Base-by-base conservation (phyloP, 2,888 invertebrate species). In the Gymnosoma rotundatum region DNA sequence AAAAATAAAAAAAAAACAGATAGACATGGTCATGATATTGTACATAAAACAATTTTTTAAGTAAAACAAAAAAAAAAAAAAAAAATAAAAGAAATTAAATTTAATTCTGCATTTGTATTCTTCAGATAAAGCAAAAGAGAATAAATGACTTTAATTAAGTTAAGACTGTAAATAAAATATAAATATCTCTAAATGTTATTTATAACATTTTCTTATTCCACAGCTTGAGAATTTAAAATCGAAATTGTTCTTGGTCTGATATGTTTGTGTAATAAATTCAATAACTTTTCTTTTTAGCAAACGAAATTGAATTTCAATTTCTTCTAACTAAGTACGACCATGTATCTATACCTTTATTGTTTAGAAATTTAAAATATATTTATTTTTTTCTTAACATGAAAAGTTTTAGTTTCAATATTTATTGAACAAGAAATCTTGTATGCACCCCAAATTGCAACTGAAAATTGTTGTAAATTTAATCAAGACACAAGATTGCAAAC, bases 391-490 rank as follows among this genome's bases (percentile, higher is more conserved):
- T n/a, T n/a, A n/a, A n/a, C 25, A 25, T 25, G 4, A 4, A 25
- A 25, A 25, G 25, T 25, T 25, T 25, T 25, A 25, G 25, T 6
- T 50, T n/a, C 18, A 18, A n/a, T 0, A 9, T 18, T 50, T 50
- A 18, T 45, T 63, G 7, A 52, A 38, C 16, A 63, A 16, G 25
- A 56, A 52, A 50, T 14, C 58, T 58, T 72, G 18, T 50, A 1
- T 70, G 58, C 18, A 50, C 66, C 50, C 66, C 63, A 74, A n/a
- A 80, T 58, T 78, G 73, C 80, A 78, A 73, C 61, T 83, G 83
- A 70, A 81, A 81, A 70, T 67, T 78, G 72, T 83, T 84, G 67
- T 81, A 84, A 84, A 84, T 80, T 78, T 84, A 73, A 81, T 81
- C 84, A 84, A 73, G 81, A 78, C 74, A 81, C 67, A 84, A 74